Percentiles rank a stretch among this genome's conserved stretches.
These are phyloP conservation scores for Orestias chungarensis DNA, from an alignment of 2,797 vertebrate genomes.

Conservation along the genomic window DNA sequence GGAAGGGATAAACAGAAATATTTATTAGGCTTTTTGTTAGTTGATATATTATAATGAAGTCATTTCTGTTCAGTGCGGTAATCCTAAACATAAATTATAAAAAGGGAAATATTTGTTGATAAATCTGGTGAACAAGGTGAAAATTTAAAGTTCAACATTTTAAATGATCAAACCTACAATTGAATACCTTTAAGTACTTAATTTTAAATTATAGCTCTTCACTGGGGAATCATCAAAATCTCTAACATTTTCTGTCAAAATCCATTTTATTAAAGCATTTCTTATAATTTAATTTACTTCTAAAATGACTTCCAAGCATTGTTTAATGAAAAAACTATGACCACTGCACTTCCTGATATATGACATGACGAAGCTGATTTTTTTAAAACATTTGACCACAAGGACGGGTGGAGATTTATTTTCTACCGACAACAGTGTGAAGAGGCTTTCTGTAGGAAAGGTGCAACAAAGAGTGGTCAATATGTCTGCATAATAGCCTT, in stretches of 20 bases:
- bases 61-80: too few species aligned
- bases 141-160: neutral
- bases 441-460: neutral
- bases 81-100: too few species aligned
- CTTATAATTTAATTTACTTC: neutral
- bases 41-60: slow-evolving; percentile 10
- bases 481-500: too few species aligned
- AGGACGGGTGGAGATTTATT: neutral
- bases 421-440: neutral
- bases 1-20: slow-evolving; percentile 44
- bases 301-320: neutral
- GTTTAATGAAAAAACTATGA: neutral
- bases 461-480: too few species aligned
- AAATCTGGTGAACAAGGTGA: neutral
- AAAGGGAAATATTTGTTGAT: neutral
- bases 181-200: neutral
- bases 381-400: neutral
- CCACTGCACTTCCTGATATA: neutral
- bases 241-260: neutral
- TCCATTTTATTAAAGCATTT: neutral
- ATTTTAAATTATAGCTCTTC: neutral
- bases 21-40: slow-evolving; percentile 2
- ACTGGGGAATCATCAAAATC: neutral
- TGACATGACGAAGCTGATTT: neutral
- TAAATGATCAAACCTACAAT: neutral